Percentiles rank a stretch among this genome's conserved stretches.
Evolutionary conservation across 2,888 invertebrate species (phyloP).

Genomic region (Cephus runcator): DNA sequence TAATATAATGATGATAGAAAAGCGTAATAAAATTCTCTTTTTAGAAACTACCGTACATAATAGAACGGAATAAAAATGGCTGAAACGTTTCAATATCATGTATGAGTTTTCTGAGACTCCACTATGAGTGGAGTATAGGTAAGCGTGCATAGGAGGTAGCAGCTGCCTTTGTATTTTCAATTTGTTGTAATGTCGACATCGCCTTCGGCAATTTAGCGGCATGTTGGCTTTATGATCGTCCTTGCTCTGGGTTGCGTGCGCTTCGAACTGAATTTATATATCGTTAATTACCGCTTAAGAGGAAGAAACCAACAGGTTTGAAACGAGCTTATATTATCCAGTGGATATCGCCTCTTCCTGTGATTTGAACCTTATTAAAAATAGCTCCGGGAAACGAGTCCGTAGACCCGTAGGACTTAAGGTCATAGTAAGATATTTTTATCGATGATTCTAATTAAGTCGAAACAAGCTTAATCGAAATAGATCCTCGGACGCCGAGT

Average conservation of each 20-base stretch:
- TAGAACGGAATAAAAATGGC: background rate
- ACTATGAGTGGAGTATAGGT: background rate
- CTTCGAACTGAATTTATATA: background rate
- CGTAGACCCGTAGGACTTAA: background rate
- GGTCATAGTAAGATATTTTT: background rate
- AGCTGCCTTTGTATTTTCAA: constrained; percentile 54
- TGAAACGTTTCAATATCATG: background rate
- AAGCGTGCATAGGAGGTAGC: constrained; percentile 32
- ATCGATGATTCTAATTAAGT: background rate
- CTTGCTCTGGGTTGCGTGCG: background rate
- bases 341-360: background rate
- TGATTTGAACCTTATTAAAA: too few species aligned
- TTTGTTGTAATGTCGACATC: constrained; percentile 45
- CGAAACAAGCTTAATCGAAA: background rate
- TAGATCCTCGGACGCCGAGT: background rate
- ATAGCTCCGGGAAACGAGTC: background rate
- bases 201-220: constrained; percentile 35
- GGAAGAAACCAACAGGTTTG: background rate
- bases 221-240: constrained; percentile 20
- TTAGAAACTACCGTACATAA: background rate
- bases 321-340: background rate
- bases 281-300: background rate
- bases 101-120: background rate
- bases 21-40: background rate
- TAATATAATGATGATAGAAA: background rate